Conservation (phyloP, 2,888 invertebrate species). For the Synanthedon formicaeformis region DNA sequence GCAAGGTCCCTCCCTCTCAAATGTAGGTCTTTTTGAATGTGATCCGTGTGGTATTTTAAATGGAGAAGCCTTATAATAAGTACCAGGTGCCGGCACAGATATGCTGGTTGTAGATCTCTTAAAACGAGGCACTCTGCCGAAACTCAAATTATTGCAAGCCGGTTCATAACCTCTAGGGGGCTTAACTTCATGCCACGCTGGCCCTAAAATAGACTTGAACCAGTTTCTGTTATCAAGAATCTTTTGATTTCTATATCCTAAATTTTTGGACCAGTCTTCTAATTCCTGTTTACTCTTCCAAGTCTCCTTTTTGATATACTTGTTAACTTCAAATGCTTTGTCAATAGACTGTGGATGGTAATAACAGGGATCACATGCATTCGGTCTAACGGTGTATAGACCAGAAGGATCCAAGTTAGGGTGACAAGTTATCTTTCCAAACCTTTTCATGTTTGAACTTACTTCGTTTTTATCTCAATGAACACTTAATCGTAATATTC, state of each 20-base stretch:
- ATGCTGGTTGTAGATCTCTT: constrained; percentile 13
- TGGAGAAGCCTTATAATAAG: constrained; percentile 35
- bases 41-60: constrained; percentile 43
- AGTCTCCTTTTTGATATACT: constrained; percentile 6
- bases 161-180: constrained; percentile 21
- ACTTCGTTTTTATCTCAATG: constrained; percentile 1
- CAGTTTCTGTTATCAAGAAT: constrained; percentile 33
- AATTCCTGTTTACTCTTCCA: constrained; percentile 50
- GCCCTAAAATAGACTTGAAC: constrained; percentile 36
- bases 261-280: constrained; percentile 52
- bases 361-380: constrained; percentile 41
- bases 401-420: constrained; percentile 44
- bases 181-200: constrained; percentile 39
- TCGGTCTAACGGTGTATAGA: constrained; percentile 22
- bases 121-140: constrained; percentile 38
- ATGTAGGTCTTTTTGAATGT: constrained; percentile 38
- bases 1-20: constrained; percentile 46
- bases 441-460: constrained; percentile 23
- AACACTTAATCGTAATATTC: too few relatives aligned
- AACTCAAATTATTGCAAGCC: constrained; percentile 40
- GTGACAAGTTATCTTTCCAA: constrained; percentile 37
- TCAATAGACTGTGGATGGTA: constrained; percentile 34
- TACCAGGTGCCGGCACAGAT: constrained; percentile 40
- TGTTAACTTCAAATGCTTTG: constrained; percentile 25
- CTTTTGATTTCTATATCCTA: constrained; percentile 51